Evolutionary conservation across 37 sponge, comb jelly and placozoan species (phyloP).

Genomic region (Hormiphora californensis): DNA sequence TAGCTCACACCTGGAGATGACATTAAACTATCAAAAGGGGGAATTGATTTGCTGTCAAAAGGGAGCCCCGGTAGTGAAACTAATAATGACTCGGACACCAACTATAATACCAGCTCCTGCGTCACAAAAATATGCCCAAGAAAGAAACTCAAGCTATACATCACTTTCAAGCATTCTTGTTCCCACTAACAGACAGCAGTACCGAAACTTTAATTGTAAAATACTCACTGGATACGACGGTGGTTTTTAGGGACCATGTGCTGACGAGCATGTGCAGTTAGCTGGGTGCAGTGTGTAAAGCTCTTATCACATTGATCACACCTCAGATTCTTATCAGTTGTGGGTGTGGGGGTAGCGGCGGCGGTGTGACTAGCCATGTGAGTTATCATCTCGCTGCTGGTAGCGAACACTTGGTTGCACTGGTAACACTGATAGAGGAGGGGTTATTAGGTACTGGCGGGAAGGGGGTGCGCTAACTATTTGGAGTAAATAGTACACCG

Average conservation of each 20-base stretch:
- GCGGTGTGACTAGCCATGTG: conserved; percentile 40
- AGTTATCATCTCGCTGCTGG: conserved; percentile 21
- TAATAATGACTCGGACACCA: too few relatives aligned
- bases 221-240: conserved; percentile 34
- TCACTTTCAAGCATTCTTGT: too few relatives aligned
- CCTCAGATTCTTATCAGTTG: conserved; percentile 47
- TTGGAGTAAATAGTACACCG: too few relatives aligned
- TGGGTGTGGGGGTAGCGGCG: too few relatives aligned
- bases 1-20: conserved; percentile 14
- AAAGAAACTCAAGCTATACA: too few relatives aligned
- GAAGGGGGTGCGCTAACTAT: background rate
- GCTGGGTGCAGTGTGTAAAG: conserved; percentile 52
- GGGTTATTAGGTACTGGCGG: conserved; percentile 3
- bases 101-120: too few relatives aligned
- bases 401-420: conserved; percentile 50
- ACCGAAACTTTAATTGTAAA: too few relatives aligned
- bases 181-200: too few relatives aligned
- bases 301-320: conserved; percentile 55
- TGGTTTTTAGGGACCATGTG: conserved; percentile 53
- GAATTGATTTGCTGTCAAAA: too few relatives aligned
- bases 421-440: conserved; percentile 33
- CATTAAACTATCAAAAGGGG: background rate
- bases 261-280: conserved; percentile 44
- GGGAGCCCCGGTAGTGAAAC: too few relatives aligned
- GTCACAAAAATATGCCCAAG: too few relatives aligned